Evolutionary conservation across 35 echinoderm and acorn worm genomes (phyloP), one percentile per base, ranked within the genome.

Genomic region (Apostichopus parvimensis): DNA sequence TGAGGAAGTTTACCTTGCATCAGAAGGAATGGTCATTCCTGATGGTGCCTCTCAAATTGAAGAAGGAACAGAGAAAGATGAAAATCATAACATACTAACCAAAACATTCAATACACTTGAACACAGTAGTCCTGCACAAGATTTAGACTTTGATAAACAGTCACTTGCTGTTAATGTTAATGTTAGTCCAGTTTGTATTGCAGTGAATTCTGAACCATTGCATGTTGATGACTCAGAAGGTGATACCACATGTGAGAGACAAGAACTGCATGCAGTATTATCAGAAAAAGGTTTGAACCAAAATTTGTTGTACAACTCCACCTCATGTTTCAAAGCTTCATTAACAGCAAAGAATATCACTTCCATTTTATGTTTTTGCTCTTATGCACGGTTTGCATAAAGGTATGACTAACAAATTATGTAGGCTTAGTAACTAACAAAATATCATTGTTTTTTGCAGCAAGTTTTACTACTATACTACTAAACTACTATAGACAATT

Each of bases 161-260:
- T 72, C 86, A 88, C 86, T 15, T 68, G 71, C 17, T 55, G n/a
- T 64, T 71, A 71, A 88, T 54, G 45, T 88, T 45, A 26, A 64
- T 88, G 24, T 88, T 73, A 77, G 76, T 79, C 73, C 73, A 91
- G 89, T 54, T 91, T 91, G 73, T 91, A 68, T 91, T 91, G 45
- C 89, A 91, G 89, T 56, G 68, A 79, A 5, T 77, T 79, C 89
- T 57, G 89, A 57, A 23, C 28, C 73, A 77, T 78, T 91, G 89
- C 89, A 91, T 91, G 89, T 9, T 88, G 60, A 57, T 82, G 55
- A 57, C 71, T 75, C 71, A 45, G 79, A n/a, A 34, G 79, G 55
- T 82, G 55, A 57, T 57, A 82, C 14, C 45, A 82, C 10, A 82
- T 10, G 22, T 11, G 23, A 52, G 79, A 57, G 21, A 81, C 10